Conservation (phyloP, 35 echinoderm and acorn worm genomes). For the Acanthaster planci region DNA sequence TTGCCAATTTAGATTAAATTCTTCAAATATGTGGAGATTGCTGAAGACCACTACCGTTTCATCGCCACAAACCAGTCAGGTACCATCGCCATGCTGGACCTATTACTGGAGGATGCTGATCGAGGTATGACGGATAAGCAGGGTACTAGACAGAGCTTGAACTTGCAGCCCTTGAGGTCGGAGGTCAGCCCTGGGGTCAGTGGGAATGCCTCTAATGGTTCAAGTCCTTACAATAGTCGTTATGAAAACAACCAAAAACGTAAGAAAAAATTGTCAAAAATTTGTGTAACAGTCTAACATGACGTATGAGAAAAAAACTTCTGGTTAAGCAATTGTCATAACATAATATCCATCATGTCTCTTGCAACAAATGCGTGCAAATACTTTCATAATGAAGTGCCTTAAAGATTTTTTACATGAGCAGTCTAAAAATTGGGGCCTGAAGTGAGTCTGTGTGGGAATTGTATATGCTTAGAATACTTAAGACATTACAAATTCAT, state of each 20-base stretch:
- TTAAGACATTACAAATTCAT: too few species aligned
- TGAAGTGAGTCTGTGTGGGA: too few species aligned
- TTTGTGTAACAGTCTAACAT: not conserved
- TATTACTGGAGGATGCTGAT: slow-evolving; percentile 41
- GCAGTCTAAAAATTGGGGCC: too few species aligned
- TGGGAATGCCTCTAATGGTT: not conserved
- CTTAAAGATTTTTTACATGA: too few species aligned
- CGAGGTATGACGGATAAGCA: not conserved
- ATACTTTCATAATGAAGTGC: too few species aligned
- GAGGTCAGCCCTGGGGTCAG: too few species aligned
- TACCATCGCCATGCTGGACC: slow-evolving; percentile 54
- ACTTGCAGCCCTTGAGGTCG: not conserved
- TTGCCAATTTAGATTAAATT: slow-evolving; percentile 48
- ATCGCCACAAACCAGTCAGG: slow-evolving; percentile 71
- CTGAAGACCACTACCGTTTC: slow-evolving; percentile 47
- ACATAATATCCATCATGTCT: too few species aligned
- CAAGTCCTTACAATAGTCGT: not conserved
- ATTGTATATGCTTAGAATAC: too few species aligned
- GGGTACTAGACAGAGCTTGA: not conserved
- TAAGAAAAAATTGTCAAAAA: not conserved
- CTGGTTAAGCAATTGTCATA: too few species aligned
- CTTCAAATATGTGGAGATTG: slow-evolving; percentile 47
- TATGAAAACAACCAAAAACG: not conserved
- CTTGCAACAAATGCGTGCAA: too few species aligned
- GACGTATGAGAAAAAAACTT: too few species aligned